Conservation (phyloP, 2,113 vertebrate genomes). For the Hymenochirus boettgeri region DNA sequence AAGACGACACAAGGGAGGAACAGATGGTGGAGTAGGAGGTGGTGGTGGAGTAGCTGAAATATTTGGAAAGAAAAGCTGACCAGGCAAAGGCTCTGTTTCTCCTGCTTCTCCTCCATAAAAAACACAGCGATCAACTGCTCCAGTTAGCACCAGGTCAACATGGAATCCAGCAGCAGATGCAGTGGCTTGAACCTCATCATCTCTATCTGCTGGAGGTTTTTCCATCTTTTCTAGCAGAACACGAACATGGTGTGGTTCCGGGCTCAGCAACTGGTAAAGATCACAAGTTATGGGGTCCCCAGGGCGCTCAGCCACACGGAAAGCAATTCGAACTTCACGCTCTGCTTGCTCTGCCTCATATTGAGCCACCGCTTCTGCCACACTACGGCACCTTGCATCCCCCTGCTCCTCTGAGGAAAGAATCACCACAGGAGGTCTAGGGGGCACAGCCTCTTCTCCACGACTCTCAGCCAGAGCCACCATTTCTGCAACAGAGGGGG, state of each 20-base stretch:
- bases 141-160: slow-evolving; percentile 90
- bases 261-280: slow-evolving; percentile 88
- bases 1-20: slow-evolving; percentile 82
- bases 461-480: slow-evolving; percentile 88
- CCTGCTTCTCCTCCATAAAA: slow-evolving; percentile 87
- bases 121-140: slow-evolving; percentile 88
- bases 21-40: slow-evolving; percentile 69
- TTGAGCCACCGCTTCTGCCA: slow-evolving; percentile 84
- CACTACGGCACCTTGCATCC: slow-evolving; percentile 60
- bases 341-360: slow-evolving; percentile 76
- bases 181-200: slow-evolving; percentile 21
- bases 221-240: not conserved
- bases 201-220: slow-evolving; percentile 51
- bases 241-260: slow-evolving; percentile 61
- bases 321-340: slow-evolving; percentile 84
- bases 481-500: slow-evolving; percentile 90
- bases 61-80: slow-evolving; percentile 85
- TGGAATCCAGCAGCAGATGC: slow-evolving; percentile 81
- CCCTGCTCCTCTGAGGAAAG: slow-evolving; percentile 58
- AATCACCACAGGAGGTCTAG: slow-evolving; percentile 58
- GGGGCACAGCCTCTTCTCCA: slow-evolving; percentile 48
- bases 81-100: slow-evolving; percentile 83
- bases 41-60: slow-evolving; percentile 51
- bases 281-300: slow-evolving; percentile 96
- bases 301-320: slow-evolving; percentile 80